Percentiles rank a stretch among this genome's conserved stretches.
Conservation (phyloP, 2,113 vertebrate genomes). For the Gallinago media region DNA sequence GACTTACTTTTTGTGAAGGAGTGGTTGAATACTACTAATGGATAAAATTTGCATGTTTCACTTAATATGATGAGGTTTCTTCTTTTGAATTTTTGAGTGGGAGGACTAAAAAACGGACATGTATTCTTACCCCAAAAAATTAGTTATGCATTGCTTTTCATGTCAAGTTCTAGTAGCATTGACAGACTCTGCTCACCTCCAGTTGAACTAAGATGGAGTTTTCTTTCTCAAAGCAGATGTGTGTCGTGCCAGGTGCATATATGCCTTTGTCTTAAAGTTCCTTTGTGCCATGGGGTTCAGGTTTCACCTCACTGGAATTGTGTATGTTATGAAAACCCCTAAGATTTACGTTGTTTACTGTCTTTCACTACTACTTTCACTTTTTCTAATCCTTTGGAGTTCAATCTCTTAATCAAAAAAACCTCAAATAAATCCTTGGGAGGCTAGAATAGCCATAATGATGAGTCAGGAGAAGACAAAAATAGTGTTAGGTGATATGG, state of each 20-base stretch:
- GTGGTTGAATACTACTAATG: background rate
- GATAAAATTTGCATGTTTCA: background rate
- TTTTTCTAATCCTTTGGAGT: background rate
- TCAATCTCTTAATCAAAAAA: background rate
- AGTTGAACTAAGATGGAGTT: background rate
- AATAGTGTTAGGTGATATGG: rapidly evolving
- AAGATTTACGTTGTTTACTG: background rate
- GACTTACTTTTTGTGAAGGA: background rate
- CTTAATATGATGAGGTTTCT: background rate
- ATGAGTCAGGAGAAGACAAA: background rate
- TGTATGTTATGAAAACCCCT: background rate
- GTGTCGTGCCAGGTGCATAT: background rate
- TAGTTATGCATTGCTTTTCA: background rate
- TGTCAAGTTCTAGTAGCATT: background rate
- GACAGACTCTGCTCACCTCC: background rate
- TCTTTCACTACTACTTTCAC: background rate
- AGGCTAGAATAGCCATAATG: background rate
- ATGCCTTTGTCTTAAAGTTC: background rate
- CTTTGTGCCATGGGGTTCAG: background rate
- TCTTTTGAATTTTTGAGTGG: background rate
- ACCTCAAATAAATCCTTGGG: rapidly evolving
- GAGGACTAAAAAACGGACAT: background rate
- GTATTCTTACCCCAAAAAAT: background rate
- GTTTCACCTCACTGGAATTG: background rate
- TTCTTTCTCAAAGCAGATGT: background rate